Conservation (phyloP, 1,140 invertebrate species). For the Magallana gigas region DNA sequence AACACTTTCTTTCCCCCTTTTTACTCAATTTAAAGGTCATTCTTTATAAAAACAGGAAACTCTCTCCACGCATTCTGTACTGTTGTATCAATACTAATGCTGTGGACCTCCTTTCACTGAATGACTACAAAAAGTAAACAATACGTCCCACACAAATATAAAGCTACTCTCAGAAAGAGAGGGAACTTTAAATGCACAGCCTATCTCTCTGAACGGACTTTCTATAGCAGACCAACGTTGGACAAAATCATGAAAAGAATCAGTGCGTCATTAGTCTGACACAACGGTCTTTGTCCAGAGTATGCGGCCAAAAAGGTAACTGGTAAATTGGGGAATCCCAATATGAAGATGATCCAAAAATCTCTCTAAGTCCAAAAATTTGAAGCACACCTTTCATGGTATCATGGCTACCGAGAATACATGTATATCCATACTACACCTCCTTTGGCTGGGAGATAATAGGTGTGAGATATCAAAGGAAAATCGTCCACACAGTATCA, state of each 20-base stretch:
- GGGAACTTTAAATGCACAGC: conserved; percentile 26
- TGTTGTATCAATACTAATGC: conserved; percentile 17
- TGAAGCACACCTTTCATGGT: background rate
- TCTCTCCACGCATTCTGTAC: background rate
- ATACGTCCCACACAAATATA: too few relatives aligned
- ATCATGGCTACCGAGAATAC: background rate
- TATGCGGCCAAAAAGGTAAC: too few relatives aligned
- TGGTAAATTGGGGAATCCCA: too few relatives aligned
- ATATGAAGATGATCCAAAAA: too few relatives aligned
- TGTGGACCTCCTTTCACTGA: background rate
- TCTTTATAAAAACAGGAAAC: conserved; percentile 9
- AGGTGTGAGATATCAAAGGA: conserved; percentile 11
- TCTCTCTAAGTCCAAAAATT: background rate
- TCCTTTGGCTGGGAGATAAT: background rate
- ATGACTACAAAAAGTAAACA: conserved; percentile 17
- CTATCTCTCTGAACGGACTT: background rate
- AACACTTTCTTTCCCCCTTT: background rate
- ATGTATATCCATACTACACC: background rate
- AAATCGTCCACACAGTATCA: background rate
- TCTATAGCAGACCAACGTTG: background rate
- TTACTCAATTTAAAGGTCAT: background rate
- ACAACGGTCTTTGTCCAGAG: too few relatives aligned
- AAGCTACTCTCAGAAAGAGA: background rate
- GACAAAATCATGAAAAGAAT: background rate
- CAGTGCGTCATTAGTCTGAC: too few relatives aligned